Percentiles rank a stretch among this genome's conserved stretches.
Conservation (phyloP, 1,140 invertebrate species). For the Microvelia longipes region DNA sequence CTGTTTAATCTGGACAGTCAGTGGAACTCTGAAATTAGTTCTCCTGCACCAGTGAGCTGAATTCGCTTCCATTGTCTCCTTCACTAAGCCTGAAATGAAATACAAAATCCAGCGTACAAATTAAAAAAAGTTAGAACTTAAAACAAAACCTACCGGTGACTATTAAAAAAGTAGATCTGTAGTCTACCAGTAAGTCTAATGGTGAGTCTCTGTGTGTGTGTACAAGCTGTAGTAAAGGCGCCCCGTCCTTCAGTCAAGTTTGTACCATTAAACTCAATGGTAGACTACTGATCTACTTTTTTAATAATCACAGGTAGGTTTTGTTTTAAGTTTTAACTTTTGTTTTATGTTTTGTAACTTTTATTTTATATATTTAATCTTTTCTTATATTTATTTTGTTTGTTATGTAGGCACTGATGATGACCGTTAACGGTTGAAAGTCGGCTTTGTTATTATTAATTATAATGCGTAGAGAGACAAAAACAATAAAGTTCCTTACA, state of each 20-base stretch:
- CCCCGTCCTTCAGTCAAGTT: neutral
- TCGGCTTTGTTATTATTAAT: neutral
- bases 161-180: neutral
- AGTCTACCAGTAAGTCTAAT: neutral
- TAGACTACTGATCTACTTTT: too few relatives aligned
- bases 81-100: neutral
- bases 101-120: too few relatives aligned
- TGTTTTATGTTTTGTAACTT: too few relatives aligned
- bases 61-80: neutral
- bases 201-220: neutral
- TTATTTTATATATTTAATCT: too few relatives aligned
- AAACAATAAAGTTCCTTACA: neutral
- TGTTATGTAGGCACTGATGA: too few relatives aligned
- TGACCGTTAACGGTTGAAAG: neutral
- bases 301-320: too few relatives aligned
- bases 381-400: too few relatives aligned
- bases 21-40: neutral
- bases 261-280: too few relatives aligned
- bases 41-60: neutral
- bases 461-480: neutral
- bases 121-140: neutral
- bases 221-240: neutral
- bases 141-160: neutral
- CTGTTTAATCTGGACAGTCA: neutral
- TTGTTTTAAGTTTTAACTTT: too few relatives aligned